Base-by-base conservation (phyloP, 1,140 invertebrate species). In the Thaumatotibia leucotreta region DNA sequence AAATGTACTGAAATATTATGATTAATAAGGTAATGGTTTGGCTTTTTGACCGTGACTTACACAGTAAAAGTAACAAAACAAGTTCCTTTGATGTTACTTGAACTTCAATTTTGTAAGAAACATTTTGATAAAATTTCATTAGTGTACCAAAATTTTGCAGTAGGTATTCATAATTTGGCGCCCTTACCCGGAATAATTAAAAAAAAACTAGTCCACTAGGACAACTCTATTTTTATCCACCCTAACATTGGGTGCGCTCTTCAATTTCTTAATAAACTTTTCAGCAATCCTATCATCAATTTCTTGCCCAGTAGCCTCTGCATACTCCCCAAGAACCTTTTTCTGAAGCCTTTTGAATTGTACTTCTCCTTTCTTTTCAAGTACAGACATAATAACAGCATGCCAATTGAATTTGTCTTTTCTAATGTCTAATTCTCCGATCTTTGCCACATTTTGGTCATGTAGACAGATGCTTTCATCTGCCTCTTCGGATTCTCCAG, bases 201-300 rank as follows among this genome's bases (percentile, higher is more conserved):
- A 45, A 49, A 17, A 63, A 66, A 1, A 64, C 17, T 73, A 73
- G 61, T 83, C 76, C 58, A 83, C 66, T 27, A 90, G 69, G 8
- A 80, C 61, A 24, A 91, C 88, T 65, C 82, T 86, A 65, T 91
- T 91, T 73, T 89, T 91, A 66, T 89, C 88, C 66, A 91, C 88
- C 58, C 79, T 81, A 3, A 91, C 88, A 72, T 88, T 89, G 10
- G 88, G 87, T 20, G 87, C 86, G 70, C 88, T 89, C 54, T 86
- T 91, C 61, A 91, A 75, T 77, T 89, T 91, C 39, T 91, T 91
- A 32, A 89, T 89, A 80, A 91, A 91, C 66, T 91, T 91, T 62
- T 91, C 88, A 63, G 87, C 88, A 76, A 91, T 91, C 65, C 88
- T 83, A 66, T 91, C 88, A 75, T 91, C 87, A 3, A 89, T 80